Base-by-base conservation (phyloP, 2,113 vertebrate species). In the Lophius piscatorius region DNA sequence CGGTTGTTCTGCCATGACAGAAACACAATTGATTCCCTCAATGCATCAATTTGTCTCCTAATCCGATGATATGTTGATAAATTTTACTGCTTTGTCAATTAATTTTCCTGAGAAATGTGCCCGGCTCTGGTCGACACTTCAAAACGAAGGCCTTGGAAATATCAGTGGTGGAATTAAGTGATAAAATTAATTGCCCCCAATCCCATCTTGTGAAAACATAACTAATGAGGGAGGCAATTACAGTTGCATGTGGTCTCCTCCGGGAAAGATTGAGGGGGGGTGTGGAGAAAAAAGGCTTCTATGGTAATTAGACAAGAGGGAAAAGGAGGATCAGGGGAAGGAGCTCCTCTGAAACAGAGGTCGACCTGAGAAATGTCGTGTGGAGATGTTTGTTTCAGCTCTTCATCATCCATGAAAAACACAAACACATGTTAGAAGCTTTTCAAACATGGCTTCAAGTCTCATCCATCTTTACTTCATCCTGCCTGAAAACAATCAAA, bases 211-310 rank as follows among this genome's bases (percentile, higher is more conserved):
- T 84, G 86, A 91, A 93, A 92, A 93, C 88, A 91, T 90, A 90
- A 92, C 90, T 92, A 92, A 92, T 91, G 90, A 92, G 90, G 80
- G 78, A 88, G 85, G 87, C 91, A 92, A 92, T 92, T 92, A 92
- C 87, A 89, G 89, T 90, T 90, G 90, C 88, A 89, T 89, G 87
- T 76, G 87, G 84, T 86, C 83, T 88, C 87, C 88, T 90, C 88
- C 67, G 82, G 90, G 87, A 87, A 83, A 82, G 82, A 82, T 72
- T 80, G 87, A 86, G 82, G 70, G 74, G 69, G 74, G 70, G 83
- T 85, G 84, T 82, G 65, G 9, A 31, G 8, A 82, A 84, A 90
- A 86, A 90, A 85, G 76, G 86, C 79, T 72, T 79, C 68, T 67
- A 76, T 81, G 84, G 84, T 83, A 88, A 89, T 88, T 86, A 88